Evolutionary conservation across 2,888 invertebrate species (phyloP), one percentile per base, ranked within the genome.

Genomic region (Arge pagana): DNA sequence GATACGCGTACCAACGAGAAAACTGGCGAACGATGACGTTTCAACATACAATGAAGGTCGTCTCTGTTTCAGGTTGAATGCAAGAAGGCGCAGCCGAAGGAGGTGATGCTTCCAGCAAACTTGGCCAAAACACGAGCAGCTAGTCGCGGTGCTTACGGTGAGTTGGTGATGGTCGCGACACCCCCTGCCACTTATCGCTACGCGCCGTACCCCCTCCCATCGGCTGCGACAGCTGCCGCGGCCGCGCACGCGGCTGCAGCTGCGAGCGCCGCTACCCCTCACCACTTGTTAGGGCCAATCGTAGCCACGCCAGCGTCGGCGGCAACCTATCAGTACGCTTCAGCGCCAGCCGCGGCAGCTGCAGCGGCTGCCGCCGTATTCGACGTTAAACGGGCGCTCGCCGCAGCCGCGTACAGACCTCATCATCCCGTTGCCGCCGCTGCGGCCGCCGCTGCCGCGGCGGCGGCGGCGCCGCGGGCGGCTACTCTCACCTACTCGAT

Each of bases 1-100:
- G n/a, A n/a, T n/a, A n/a, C n/a, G n/a, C n/a, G n/a, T n/a, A n/a
- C n/a, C n/a, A n/a, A n/a, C n/a, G n/a, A n/a, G n/a, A n/a, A n/a
- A n/a, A n/a, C n/a, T n/a, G n/a, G n/a, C n/a, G n/a, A n/a, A n/a
- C n/a, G n/a, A n/a, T n/a, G n/a, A n/a, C n/a, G n/a, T n/a, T n/a
- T n/a, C n/a, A n/a, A n/a, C n/a, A n/a, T n/a, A n/a, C n/a, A n/a
- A 4, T 33, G 13, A 36, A 13, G 7, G 36, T 13, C n/a, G 2
- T 16, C 6, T n/a, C 7, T 23, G 33, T 80, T 82, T 33, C 83
- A 98, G 97, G 97, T 98, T 83, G 98, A 98, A 85, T 97, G 97
- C 85, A 98, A 98, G 88, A 98, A 98, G 82, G 99, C 99, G 76
- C 99, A 99, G 83, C 99, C 99, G 62, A 99, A 99, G 85, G 99